Conservation (phyloP, 2,113 vertebrate genomes). For the Natator depressus region DNA sequence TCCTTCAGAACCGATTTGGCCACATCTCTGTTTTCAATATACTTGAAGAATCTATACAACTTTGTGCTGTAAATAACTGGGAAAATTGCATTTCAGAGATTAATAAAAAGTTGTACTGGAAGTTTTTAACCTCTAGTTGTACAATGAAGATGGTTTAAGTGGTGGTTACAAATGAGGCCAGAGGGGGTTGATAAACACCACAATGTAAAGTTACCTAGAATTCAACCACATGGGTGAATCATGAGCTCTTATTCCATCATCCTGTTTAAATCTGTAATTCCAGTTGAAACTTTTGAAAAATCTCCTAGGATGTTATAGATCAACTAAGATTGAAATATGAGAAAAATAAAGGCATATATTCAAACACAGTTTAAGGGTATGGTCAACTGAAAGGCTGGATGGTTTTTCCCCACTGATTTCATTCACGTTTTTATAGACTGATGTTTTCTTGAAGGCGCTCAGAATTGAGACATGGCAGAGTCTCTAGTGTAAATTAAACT, state of each 20-base stretch:
- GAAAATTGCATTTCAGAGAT: constrained; percentile 52
- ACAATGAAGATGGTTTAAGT: neutral
- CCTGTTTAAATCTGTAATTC: neutral
- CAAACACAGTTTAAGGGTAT: neutral
- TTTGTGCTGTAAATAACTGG: constrained; percentile 99
- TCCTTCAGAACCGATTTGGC: constrained; percentile 99
- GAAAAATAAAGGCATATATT: neutral
- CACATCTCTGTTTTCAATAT: constrained; percentile 98
- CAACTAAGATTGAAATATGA: neutral
- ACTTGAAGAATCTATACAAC: constrained; percentile 99
- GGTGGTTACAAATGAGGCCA: neutral
- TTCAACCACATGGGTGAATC: neutral
- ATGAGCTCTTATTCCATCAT: neutral
- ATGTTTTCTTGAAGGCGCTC: neutral
- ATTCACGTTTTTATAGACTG: neutral
- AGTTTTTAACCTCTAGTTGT: neutral
- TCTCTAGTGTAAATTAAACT: neutral
- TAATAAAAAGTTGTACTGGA: neutral
- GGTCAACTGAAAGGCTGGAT: neutral
- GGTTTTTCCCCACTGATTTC: neutral
- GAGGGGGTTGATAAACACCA: neutral
- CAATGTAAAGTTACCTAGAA: neutral
- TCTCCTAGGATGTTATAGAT: neutral
- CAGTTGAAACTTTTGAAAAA: neutral
- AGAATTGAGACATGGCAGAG: neutral